Evolutionary conservation across 2,113 vertebrate species (phyloP).

Genomic region (Melanerpes aurifrons): DNA sequence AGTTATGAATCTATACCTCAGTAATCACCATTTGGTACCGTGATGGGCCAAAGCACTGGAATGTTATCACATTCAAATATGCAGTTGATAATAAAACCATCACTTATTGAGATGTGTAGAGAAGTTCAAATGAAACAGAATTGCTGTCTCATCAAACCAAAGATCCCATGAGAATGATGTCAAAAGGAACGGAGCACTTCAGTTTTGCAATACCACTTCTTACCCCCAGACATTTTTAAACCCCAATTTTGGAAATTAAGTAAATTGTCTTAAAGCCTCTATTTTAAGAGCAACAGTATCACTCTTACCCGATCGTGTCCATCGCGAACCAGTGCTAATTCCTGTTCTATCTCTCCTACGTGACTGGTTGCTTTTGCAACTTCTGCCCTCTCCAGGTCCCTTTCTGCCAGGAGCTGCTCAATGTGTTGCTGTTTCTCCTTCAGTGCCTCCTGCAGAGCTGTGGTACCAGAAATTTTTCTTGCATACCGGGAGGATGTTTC

Average conservation of each 20-base stretch:
- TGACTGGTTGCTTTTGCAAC: constrained; percentile 96
- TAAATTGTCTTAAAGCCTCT: neutral
- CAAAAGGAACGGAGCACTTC: neutral
- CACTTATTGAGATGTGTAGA: fast-evolving
- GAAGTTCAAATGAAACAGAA: neutral
- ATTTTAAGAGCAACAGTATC: neutral
- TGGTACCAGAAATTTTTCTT: constrained; percentile 97
- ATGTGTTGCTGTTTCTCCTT: constrained; percentile 99
- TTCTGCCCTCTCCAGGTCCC: constrained; percentile 95
- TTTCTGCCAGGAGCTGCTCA: constrained; percentile 95
- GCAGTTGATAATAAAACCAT: neutral
- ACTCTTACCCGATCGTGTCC: constrained; percentile 92
- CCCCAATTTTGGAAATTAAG: neutral
- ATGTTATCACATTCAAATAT: neutral
- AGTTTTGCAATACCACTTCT: neutral
- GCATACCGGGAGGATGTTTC: constrained; percentile 96
- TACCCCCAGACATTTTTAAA: neutral
- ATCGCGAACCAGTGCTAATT: constrained; percentile 87
- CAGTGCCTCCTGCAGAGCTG: constrained; percentile 94
- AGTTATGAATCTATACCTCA: neutral
- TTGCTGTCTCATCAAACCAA: neutral
- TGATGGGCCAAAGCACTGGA: neutral
- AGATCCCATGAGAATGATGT: neutral
- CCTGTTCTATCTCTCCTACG: constrained; percentile 93
- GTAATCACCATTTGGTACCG: neutral